phyloP scores from a whole-genome alignment of 2,797 vertebrate genomes.

The Paguma larvata region DNA sequence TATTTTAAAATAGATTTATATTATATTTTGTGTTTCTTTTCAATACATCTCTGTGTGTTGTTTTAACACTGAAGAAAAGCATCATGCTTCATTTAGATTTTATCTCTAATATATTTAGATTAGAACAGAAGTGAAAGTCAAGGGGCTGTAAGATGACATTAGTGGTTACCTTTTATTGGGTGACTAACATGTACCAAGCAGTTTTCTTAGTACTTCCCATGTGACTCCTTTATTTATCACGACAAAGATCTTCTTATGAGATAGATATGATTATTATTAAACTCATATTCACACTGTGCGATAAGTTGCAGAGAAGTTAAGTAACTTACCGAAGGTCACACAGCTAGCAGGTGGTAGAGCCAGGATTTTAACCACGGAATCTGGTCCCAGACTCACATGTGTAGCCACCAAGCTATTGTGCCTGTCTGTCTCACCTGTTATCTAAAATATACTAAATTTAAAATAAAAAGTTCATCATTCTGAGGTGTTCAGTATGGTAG shows the following conservation, averaged over 20 bases:
- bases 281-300: not conserved
- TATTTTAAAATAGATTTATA: too few relatives aligned
- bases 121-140: not conserved
- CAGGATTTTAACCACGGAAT: not conserved
- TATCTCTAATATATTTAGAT: slow-evolving; percentile 6
- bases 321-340: not conserved
- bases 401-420: not conserved
- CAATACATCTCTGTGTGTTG: not conserved
- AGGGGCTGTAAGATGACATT: not conserved
- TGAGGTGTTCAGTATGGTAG: not conserved
- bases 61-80: not conserved
- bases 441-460: not conserved
- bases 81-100: not conserved
- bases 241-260: not conserved
- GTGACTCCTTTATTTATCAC: slow-evolving; percentile 16
- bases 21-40: not conserved
- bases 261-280: not conserved
- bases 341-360: not conserved
- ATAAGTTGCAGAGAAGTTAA: not conserved
- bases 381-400: not conserved
- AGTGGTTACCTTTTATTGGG: not conserved
- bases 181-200: not conserved
- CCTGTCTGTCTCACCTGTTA: not conserved
- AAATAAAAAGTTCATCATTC: not conserved
- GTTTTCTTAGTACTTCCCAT: not conserved